These are phyloP conservation scores for Malurus alboscapulatus DNA, from an alignment of 2,113 vertebrate species.

Conservation along the genomic window DNA sequence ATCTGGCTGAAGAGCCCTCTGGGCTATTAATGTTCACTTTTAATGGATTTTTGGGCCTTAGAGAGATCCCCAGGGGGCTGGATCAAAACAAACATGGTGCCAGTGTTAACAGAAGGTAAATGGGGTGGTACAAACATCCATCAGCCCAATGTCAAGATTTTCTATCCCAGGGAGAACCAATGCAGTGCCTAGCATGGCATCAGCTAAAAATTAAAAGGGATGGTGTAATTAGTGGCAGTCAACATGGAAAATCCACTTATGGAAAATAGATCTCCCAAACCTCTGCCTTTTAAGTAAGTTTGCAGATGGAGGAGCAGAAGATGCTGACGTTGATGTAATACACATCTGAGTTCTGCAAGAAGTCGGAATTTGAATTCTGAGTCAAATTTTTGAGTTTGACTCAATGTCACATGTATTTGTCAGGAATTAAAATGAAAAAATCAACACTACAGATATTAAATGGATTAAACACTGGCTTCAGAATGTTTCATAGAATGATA, in stretches of 20 bases:
- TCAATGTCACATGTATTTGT: background rate
- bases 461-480: background rate
- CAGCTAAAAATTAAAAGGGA: background rate
- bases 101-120: background rate
- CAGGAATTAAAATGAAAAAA: background rate
- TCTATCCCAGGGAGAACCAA: background rate
- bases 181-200: background rate
- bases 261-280: constrained; percentile 7
- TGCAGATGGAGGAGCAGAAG: constrained; percentile 38
- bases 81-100: background rate
- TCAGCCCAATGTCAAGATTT: background rate
- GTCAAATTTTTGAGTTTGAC: background rate
- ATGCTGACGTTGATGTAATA: constrained; percentile 6
- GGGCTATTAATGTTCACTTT: background rate
- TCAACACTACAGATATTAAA: background rate
- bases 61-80: background rate
- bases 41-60: background rate
- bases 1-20: constrained; percentile 10
- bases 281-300: constrained; percentile 21
- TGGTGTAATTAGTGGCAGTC: constrained; percentile 25
- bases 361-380: background rate
- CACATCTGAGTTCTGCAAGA: background rate
- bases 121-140: background rate
- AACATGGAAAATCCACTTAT: constrained; percentile 26
- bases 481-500: background rate